These are phyloP conservation scores for Lucilia sericata DNA, from an alignment of 1,140 invertebrate species.

Conservation along the genomic window DNA sequence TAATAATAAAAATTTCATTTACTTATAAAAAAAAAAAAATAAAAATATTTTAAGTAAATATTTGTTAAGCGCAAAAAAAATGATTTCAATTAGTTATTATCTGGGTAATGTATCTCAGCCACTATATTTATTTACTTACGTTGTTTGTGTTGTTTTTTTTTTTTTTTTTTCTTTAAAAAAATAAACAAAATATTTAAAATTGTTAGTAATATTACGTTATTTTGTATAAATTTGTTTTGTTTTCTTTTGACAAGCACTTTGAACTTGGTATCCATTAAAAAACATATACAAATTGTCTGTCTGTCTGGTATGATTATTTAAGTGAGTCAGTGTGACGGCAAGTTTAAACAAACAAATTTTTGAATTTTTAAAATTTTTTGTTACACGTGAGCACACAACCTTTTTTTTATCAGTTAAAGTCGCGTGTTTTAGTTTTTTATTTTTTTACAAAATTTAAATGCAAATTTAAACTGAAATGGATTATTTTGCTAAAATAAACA, in stretches of 20 bases:
- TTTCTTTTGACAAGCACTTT: not conserved
- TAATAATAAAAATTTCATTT: not conserved
- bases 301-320: not conserved
- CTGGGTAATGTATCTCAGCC: too few relatives aligned
- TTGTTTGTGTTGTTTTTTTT: too few relatives aligned
- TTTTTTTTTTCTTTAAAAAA: too few relatives aligned
- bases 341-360: not conserved
- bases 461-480: not conserved
- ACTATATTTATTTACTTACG: too few relatives aligned
- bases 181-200: not conserved
- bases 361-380: not conserved
- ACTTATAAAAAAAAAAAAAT: not conserved
- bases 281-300: not conserved
- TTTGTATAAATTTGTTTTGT: not conserved
- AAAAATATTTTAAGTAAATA: slow-evolving; percentile 15
- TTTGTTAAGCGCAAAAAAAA: not conserved
- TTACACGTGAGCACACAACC: not conserved
- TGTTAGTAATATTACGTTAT: not conserved
- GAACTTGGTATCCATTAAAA: not conserved
- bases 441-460: not conserved
- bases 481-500: not conserved
- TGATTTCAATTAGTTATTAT: not conserved
- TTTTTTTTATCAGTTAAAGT: not conserved
- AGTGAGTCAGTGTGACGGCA: not conserved
- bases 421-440: not conserved